Evolutionary conservation across 2,113 vertebrate genomes (phyloP).

Genomic region (Protobothrops flavoviridis): DNA sequence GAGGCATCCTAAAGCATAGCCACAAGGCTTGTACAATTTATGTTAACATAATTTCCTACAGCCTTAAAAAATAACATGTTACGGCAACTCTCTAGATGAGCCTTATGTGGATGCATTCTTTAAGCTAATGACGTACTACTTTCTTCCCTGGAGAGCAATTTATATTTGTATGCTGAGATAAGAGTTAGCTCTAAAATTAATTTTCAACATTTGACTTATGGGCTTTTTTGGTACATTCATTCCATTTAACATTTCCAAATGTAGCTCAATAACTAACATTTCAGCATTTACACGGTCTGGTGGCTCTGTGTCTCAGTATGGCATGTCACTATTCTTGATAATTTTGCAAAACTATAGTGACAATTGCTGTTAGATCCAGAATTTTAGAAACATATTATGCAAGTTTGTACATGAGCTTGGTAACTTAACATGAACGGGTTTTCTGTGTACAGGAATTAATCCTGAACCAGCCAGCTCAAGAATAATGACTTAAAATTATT

Average conservation of each 20-base stretch:
- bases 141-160: background rate
- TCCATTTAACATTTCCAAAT: constrained; percentile 9
- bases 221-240: background rate
- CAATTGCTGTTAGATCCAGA: background rate
- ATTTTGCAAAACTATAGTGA: background rate
- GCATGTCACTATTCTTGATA: background rate
- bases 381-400: background rate
- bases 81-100: background rate
- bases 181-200: background rate
- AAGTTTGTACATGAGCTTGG: background rate
- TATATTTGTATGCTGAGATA: background rate
- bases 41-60: background rate
- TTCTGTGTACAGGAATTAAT: background rate
- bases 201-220: background rate
- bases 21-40: background rate
- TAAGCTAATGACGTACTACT: background rate
- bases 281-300: background rate
- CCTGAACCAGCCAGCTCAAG: background rate
- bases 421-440: background rate
- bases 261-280: background rate
- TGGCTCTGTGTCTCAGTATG: background rate
- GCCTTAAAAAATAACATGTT: background rate
- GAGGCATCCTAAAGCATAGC: background rate
- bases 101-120: background rate
- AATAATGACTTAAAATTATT: background rate